Conservation (phyloP, 1,140 invertebrate genomes). For the Adelges cooleyi region DNA sequence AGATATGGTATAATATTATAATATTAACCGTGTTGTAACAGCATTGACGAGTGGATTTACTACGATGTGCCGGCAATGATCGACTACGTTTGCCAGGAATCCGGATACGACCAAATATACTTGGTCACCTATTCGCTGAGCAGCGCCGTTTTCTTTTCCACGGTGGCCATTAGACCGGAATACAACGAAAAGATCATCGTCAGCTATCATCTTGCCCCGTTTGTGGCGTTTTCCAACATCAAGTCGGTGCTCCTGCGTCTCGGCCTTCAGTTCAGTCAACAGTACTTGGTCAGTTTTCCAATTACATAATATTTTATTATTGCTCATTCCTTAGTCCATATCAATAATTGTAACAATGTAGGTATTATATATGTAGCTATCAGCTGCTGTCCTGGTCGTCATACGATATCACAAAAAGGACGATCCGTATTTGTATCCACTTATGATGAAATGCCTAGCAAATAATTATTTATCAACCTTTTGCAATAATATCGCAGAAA, state of each 20-base stretch:
- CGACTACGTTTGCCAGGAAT: constrained; percentile 46
- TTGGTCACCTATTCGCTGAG: constrained; percentile 53
- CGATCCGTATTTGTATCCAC: no score
- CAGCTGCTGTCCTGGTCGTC: no score
- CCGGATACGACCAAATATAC: constrained; percentile 40
- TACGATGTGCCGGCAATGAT: constrained; percentile 51
- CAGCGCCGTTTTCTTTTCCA: constrained; percentile 41
- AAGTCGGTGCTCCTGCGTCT: not conserved
- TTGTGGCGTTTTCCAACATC: constrained; percentile 8
- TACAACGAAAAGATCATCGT: constrained; percentile 42
- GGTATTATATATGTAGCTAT: no score
- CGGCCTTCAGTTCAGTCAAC: not conserved
- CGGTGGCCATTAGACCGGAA: constrained; percentile 42
- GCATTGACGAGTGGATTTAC: constrained; percentile 51
- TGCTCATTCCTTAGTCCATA: no score
- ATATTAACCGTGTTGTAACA: constrained; percentile 34
- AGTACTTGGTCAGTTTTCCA: constrained; percentile 4
- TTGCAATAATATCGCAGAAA: no score
- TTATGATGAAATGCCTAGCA: no score
- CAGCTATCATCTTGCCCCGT: constrained; percentile 40
- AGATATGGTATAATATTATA: no score
- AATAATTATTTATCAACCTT: no score
- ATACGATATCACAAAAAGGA: no score
- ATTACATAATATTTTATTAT: no score
- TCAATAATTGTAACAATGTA: no score